Base-by-base conservation (phyloP, 2,797 vertebrate genomes). In the Rachycentron canadum region DNA sequence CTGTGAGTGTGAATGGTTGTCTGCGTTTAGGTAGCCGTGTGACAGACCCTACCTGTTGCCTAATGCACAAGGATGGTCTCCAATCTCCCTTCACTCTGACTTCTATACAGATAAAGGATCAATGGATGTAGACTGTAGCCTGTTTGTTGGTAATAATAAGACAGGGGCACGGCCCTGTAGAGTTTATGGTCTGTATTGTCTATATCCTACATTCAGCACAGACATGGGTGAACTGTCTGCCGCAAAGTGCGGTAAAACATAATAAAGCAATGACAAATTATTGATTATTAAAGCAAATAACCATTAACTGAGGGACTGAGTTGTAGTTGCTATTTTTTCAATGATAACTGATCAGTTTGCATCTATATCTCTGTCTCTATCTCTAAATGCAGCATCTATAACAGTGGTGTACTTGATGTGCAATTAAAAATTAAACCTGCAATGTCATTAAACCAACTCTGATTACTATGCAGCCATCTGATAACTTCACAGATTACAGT, bases 181-280 rank as follows among this genome's bases (percentile, higher is more conserved):
- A 62, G 69, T 38, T 67, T n/a, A 55, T 59, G 3, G 36, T 47
- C n/a, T 26, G 41, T 43, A 43, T 12, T 73, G 23, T 36, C 8
- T 14, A 32, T 14, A 38, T 55, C 5, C 40, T 36, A 23, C 32
- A 41, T 52, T 74, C 13, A 28, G 8, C 19, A 30, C 9, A 53
- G 30, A 36, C 13, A 50, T 47, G 3, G 16, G 30, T 23, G 25
- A 16, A n/a, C 10, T n/a, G 32, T 1, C 7, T 25, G 32, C 3
- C 64, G 43, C 16, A 73, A 11, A 73, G 26, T 32, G 19, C 32
- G 47, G 38, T 6, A 45, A 57, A 45, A 3, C 0, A 69, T 2
- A 47, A 8, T 7, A 40, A 17, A 8, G 2, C 10, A 57, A 19
- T 7, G 7, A 32, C 2, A 28, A 53, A 28, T 7, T 26, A 50